These are phyloP conservation scores for Xenopus petersii DNA, from an alignment of 2,797 vertebrate genomes.

Conservation along the genomic window DNA sequence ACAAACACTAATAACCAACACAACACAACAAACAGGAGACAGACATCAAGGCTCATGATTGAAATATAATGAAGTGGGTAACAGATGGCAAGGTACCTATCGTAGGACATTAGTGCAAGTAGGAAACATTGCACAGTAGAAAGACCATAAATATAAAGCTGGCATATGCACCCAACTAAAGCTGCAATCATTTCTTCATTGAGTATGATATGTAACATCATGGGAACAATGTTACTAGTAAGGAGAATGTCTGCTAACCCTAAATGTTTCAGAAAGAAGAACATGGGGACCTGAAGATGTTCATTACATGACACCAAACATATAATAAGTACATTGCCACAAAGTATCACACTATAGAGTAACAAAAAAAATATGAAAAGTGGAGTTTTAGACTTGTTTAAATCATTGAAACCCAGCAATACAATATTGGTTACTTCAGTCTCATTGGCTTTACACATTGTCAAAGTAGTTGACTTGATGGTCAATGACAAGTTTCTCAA, in stretches of 20 bases:
- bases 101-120: slow-evolving; percentile 22
- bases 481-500: too few relatives aligned
- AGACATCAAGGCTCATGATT: slow-evolving; percentile 10
- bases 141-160: slow-evolving; percentile 2
- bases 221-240: slow-evolving; percentile 6
- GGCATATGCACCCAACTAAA: neutral
- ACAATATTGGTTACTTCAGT: slow-evolving; percentile 21
- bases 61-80: slow-evolving; percentile 15
- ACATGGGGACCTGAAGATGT: slow-evolving; percentile 19
- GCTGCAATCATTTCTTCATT: neutral
- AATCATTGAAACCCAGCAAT: slow-evolving; percentile 10
- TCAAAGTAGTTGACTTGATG: too few relatives aligned
- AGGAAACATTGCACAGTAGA: slow-evolving; percentile 21
- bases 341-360: slow-evolving; percentile 5
- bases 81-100: slow-evolving; percentile 28
- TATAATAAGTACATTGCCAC: slow-evolving; percentile 27
- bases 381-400: neutral
- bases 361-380: slow-evolving; percentile 15
- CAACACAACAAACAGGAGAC: neutral
- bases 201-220: slow-evolving; percentile 10
- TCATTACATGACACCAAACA: neutral
- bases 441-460: slow-evolving; percentile 15
- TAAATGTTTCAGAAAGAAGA: slow-evolving; percentile 25
- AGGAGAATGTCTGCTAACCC: slow-evolving; percentile 12
- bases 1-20: slow-evolving; percentile 16